Evolutionary conservation across 2,113 vertebrate genomes (phyloP).

Genomic region (Daubentonia madagascariensis): DNA sequence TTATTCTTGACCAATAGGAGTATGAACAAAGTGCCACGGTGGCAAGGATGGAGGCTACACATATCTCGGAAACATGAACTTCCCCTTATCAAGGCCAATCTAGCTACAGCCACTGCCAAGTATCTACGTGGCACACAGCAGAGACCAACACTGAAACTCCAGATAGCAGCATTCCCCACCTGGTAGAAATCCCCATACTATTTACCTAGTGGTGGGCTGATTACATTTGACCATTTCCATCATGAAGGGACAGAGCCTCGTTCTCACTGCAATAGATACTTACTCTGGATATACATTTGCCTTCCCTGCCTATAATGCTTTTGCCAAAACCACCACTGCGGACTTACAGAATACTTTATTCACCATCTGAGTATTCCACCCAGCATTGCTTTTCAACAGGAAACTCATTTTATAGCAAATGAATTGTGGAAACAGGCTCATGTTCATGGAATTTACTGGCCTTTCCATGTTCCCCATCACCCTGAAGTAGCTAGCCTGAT

Average conservation of each 20-base stretch:
- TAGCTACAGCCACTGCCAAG: not conserved
- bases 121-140: not conserved
- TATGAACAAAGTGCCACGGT: not conserved
- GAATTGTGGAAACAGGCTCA: conserved; percentile 43
- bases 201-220: not conserved
- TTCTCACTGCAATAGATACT: not conserved
- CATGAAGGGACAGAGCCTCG: not conserved
- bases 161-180: not conserved
- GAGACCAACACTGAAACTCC: not conserved
- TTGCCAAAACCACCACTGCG: conserved; percentile 38
- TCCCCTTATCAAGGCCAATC: not conserved
- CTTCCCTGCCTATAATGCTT: not conserved
- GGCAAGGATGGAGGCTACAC: not conserved
- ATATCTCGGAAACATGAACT: not conserved
- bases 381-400: conserved; percentile 54
- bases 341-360: not conserved
- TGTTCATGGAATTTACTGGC: conserved; percentile 24
- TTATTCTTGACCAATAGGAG: not conserved
- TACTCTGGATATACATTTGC: not conserved
- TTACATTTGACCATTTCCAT: not conserved
- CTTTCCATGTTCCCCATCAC: conserved; percentile 38
- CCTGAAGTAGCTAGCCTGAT: conserved; percentile 40
- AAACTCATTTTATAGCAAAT: conserved; percentile 66
- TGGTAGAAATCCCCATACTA: not conserved
- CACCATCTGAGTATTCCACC: conserved; percentile 61